Percentiles rank a stretch among this genome's conserved stretches.
phyloP scores from a whole-genome alignment of 2,888 invertebrate species.

The Adela reaumurella region DNA sequence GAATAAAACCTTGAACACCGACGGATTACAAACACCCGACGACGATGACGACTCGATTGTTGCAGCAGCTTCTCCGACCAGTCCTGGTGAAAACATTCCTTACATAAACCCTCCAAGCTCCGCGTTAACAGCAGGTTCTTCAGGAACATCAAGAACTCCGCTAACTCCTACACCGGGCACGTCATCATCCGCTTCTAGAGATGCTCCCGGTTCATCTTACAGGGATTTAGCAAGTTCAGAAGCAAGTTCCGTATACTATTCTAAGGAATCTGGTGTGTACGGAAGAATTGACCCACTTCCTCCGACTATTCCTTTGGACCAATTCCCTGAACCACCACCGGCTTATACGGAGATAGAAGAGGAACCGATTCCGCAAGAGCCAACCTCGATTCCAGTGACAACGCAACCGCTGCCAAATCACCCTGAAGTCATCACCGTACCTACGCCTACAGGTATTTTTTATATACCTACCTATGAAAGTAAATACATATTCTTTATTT shows the following conservation, averaged over 20 bases:
- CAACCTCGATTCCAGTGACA: not conserved
- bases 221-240: too few relatives aligned
- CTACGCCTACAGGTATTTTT: constrained; percentile 14
- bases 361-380: constrained; percentile 5
- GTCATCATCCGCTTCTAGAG: too few relatives aligned
- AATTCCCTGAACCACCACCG: constrained; percentile 34
- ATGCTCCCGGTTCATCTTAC: too few relatives aligned
- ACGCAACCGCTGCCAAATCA: constrained; percentile 14
- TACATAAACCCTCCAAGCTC: too few relatives aligned
- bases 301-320: constrained; percentile 22
- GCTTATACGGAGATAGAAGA: constrained; percentile 24
- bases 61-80: not conserved
- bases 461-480: too few relatives aligned
- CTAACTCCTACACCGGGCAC: too few relatives aligned
- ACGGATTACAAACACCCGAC: not conserved
- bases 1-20: not conserved
- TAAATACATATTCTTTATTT: too few relatives aligned
- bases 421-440: constrained; percentile 24
- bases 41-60: not conserved
- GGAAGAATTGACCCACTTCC: constrained; percentile 4
- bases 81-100: too few relatives aligned
- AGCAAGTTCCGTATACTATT: not conserved
- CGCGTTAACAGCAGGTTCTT: too few relatives aligned
- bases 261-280: not conserved
- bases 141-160: too few relatives aligned